Base-by-base conservation (phyloP, 1,140 invertebrate genomes). In the Bombus haemorrhoidalis region DNA sequence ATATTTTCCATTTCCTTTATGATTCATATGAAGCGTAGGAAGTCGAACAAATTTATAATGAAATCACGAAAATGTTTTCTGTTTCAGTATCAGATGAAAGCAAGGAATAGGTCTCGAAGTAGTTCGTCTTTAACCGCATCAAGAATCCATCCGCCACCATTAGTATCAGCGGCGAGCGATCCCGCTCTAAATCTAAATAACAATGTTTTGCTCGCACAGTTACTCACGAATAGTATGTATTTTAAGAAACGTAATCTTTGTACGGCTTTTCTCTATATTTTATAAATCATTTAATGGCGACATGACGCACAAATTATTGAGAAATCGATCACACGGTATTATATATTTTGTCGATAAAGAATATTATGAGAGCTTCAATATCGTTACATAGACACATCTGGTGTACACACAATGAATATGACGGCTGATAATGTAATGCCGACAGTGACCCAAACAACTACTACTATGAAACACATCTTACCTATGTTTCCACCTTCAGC, bases 171-270 rank as follows among this genome's bases (percentile, higher is more conserved):
- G n/a, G 93, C 95, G 72, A 96, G 96, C 91, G 96, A 96, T 91
- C 95, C 96, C 37, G 93, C 95, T 18, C 91, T 96, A 64, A 94
- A 96, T 85, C 90, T 95, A 22, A 95, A 95, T 73, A 96, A 95
- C 86, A 97, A 96, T 92, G 96, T 96, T 57, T 95, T 97, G 73
- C 95, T 97, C 43, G 96, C 97, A 59, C 96, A 97, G 89, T 94
- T 97, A 84, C 95, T 97, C 81, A 97, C 96, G 57, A 95, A 95
- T 85, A 96, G 95, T 96, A 93, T 92, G 95, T 92, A 85, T 85
- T 69, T 41, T 47, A 85, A 79, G 76, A 80, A 80, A 85, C 53
- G 76, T 72, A 80, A 79, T 79, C 43, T 59, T 79, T 79, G 47
- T 77, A 83, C 64, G 47, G 47, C 57, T 66, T 83, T 64, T 57